Evolutionary conservation across 2,113 vertebrate genomes (phyloP).

Genomic region (Cardinalis cardinalis): DNA sequence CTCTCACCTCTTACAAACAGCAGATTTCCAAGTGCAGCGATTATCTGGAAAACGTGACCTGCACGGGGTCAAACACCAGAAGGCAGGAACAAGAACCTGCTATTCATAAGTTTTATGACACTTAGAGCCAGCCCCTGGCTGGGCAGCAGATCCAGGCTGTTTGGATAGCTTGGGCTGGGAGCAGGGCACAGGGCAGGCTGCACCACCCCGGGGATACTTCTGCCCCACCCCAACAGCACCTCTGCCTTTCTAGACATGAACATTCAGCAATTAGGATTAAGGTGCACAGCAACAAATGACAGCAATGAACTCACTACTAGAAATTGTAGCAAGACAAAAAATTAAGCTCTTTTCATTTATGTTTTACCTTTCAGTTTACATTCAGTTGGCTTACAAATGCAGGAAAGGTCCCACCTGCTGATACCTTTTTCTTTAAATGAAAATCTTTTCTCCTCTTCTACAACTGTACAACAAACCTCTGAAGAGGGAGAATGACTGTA

Average conservation of each 20-base stretch:
- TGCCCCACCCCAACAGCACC: neutral
- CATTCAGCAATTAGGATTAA: neutral
- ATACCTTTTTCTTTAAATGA: rapidly evolving
- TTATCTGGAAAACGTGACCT: neutral
- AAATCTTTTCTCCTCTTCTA: neutral
- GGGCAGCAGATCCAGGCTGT: neutral
- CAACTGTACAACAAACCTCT: neutral
- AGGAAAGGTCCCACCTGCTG: neutral
- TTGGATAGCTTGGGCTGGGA: conserved; percentile 22
- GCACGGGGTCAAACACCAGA: neutral
- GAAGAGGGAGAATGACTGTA: neutral
- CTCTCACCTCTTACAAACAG: neutral
- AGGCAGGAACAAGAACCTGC: neutral
- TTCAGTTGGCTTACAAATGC: neutral
- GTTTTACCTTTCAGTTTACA: neutral
- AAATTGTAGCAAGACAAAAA: neutral
- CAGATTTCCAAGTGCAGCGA: neutral
- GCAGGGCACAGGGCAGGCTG: neutral
- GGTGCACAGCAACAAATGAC: rapidly evolving
- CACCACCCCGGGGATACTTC: neutral
- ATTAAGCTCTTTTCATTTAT: neutral
- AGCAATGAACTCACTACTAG: neutral
- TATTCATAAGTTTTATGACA: neutral
- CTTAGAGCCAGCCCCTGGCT: neutral
- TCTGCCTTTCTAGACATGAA: neutral